Evolutionary conservation across 2,797 vertebrate species (phyloP).

Genomic region (Parambassis ranga): DNA sequence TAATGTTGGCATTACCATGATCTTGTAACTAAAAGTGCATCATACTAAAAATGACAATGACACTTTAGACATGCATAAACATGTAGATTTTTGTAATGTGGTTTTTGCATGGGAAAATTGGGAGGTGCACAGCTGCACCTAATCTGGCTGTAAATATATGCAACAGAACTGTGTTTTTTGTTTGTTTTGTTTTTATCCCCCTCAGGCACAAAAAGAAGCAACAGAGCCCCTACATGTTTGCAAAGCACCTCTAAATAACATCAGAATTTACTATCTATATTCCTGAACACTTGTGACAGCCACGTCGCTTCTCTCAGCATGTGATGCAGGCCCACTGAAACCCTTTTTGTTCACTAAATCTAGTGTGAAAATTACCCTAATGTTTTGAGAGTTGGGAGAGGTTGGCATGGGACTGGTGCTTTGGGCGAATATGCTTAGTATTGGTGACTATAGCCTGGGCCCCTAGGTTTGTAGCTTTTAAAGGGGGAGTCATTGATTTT

Average conservation of each 20-base stretch:
- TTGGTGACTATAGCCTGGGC: conserved; percentile 14
- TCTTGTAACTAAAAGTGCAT: conserved; percentile 1
- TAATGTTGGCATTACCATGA: neutral
- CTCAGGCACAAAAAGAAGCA: conserved; percentile 29
- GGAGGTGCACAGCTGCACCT: conserved; percentile 33
- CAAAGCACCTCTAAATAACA: conserved; percentile 72
- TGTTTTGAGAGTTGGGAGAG: conserved; percentile 49
- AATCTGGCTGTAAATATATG: conserved; percentile 13
- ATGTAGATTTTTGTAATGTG: neutral
- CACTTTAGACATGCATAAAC: neutral
- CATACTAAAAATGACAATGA: neutral
- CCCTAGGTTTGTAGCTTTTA: conserved; percentile 12
- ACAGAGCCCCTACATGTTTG: conserved; percentile 68
- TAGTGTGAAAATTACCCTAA: conserved; percentile 70
- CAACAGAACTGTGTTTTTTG: conserved; percentile 19
- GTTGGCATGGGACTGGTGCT: conserved; percentile 36
- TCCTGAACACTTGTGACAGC: conserved; percentile 81
- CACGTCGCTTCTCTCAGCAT: conserved; percentile 75
- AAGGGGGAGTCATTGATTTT: conserved; percentile 4
- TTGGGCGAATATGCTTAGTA: conserved; percentile 8
- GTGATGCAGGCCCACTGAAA: conserved; percentile 76
- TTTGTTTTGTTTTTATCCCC: too few species aligned
- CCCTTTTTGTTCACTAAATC: conserved; percentile 83
- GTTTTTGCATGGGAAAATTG: conserved; percentile 7
- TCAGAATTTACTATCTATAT: conserved; percentile 66